Evolutionary conservation across 35 echinoderm and acorn worm species (phyloP).

Genomic region (Ophioderma brevispina): DNA sequence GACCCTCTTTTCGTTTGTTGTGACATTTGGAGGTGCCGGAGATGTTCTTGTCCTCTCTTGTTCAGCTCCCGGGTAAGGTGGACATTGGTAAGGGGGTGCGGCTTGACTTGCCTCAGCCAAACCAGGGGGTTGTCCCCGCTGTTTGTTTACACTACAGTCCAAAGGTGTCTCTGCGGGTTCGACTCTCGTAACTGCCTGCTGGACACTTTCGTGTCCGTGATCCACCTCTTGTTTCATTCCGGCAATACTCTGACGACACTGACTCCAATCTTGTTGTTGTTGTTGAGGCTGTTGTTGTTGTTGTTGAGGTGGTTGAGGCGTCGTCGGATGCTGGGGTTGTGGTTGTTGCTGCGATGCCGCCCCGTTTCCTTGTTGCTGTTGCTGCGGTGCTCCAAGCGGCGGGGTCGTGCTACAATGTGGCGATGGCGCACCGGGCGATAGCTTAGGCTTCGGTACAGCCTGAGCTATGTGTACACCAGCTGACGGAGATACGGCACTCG

Average conservation of each 20-base stretch:
- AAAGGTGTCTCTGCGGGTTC: conserved; percentile 74
- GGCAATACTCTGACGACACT: conserved; percentile 12
- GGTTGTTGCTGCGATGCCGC: not conserved
- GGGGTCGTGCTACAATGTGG: conserved; percentile 31
- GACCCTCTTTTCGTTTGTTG: conserved; percentile 86
- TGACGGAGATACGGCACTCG: conserved; percentile 27
- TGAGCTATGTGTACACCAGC: conserved; percentile 29
- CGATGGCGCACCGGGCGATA: conserved; percentile 30
- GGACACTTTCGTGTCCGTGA: conserved; percentile 29
- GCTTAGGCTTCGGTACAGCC: conserved; percentile 47
- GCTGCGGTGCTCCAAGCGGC: conserved; percentile 21
- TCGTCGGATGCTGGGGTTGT: not conserved
- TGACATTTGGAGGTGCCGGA: conserved; percentile 56
- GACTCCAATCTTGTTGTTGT: conserved; percentile 10
- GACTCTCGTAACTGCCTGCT: conserved; percentile 23
- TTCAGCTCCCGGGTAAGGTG: conserved; percentile 50
- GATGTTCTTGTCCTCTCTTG: conserved; percentile 36
- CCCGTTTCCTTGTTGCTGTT: conserved; percentile 6
- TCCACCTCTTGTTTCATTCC: conserved; percentile 71
- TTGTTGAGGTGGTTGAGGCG: conserved; percentile 14
- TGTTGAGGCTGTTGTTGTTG: conserved; percentile 8
- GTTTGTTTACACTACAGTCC: conserved; percentile 88
- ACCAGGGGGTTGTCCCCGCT: conserved; percentile 59
- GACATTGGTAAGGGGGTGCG: conserved; percentile 83
- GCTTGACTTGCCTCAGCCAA: conserved; percentile 77